phyloP scores from a whole-genome alignment of 2,113 vertebrate genomes.

The Parotia lawesii region DNA sequence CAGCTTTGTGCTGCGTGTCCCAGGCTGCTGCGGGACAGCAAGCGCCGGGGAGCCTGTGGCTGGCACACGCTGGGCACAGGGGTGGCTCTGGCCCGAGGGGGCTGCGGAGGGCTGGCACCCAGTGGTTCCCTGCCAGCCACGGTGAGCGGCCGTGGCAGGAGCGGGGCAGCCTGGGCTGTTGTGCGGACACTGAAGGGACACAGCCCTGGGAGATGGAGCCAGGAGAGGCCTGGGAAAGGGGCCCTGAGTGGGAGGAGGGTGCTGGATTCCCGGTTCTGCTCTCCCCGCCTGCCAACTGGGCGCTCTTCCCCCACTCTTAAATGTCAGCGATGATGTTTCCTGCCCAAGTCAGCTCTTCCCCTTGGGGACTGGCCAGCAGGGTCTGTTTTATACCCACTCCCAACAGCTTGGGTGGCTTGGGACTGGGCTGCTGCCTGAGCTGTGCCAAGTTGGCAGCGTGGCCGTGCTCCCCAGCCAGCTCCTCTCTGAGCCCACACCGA shows the following conservation, averaged over 20 bases:
- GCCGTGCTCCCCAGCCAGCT: constrained; percentile 1
- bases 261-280: background rate
- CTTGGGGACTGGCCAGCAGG: constrained; percentile 41
- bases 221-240: background rate
- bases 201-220: background rate
- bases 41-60: background rate
- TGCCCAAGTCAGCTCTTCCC: constrained; percentile 51
- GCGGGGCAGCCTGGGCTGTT: fast-evolving
- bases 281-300: background rate
- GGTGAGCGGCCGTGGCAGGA: background rate
- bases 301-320: background rate
- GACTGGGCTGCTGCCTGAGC: constrained; percentile 18
- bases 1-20: too few relatives aligned
- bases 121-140: fast-evolving
- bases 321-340: constrained; percentile 49
- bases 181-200: background rate
- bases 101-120: fast-evolving
- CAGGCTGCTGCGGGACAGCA: background rate
- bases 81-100: background rate
- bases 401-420: constrained; percentile 57
- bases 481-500: background rate
- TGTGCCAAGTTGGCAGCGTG: constrained; percentile 34
- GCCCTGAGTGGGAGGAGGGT: background rate
- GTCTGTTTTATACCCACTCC: constrained; percentile 45
- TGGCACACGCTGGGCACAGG: fast-evolving